Evolutionary conservation across 1,140 invertebrate genomes (phyloP).

Genomic region (Drosophila eugracilis): DNA sequence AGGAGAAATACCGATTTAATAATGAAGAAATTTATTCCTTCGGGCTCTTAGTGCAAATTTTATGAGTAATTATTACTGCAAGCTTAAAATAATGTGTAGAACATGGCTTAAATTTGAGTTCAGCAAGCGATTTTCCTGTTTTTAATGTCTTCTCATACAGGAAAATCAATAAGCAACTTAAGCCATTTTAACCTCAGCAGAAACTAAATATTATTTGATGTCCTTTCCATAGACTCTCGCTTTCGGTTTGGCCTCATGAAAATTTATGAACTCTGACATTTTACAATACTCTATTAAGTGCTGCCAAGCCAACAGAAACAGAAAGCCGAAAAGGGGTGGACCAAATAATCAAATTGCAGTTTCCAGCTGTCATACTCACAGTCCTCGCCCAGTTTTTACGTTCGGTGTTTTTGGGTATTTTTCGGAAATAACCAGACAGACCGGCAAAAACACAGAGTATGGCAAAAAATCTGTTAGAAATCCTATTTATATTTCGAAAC

Average conservation of each 20-base stretch:
- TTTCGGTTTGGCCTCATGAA: conserved; percentile 18
- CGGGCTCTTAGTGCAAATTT: neutral
- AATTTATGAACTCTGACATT: conserved; percentile 50
- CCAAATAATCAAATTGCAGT: conserved; percentile 77
- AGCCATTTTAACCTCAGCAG: conserved; percentile 2
- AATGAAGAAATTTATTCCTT: neutral
- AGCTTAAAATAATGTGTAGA: neutral
- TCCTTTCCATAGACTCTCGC: neutral
- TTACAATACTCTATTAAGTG: conserved; percentile 50
- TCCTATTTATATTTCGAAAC: conserved; percentile 83
- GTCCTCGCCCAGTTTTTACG: conserved; percentile 11
- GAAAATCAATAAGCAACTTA: neutral
- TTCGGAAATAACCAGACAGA: neutral
- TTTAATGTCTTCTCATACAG: neutral
- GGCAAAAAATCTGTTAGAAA: conserved; percentile 73
- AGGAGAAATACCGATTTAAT: neutral
- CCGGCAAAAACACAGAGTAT: conserved; percentile 22
- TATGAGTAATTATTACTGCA: neutral
- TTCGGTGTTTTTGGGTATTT: conserved; percentile 15
- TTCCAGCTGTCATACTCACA: conserved; percentile 68
- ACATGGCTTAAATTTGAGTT: neutral
- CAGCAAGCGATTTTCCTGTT: neutral
- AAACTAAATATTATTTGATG: neutral
- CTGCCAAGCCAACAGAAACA: conserved; percentile 21
- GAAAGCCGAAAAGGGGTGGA: conserved; percentile 14